These are phyloP conservation scores for Siderastrea siderea DNA, from an alignment of 92 coral and sea anemone genomes.

Conservation along the genomic window DNA sequence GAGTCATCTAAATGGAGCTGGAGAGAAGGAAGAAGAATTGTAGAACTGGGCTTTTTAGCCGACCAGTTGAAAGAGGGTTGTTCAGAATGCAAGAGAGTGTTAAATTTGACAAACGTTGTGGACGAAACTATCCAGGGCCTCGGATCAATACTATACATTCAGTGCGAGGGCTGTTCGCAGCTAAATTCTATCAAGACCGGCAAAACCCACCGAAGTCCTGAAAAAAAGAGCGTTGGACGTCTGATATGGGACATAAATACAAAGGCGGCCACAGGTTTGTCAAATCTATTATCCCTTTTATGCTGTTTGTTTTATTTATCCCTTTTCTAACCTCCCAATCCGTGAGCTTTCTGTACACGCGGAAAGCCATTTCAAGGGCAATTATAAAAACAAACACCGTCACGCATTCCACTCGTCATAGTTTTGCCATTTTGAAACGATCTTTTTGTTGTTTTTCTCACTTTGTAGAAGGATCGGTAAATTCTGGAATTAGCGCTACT, in stretches of 20 bases:
- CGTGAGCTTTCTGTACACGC: neutral
- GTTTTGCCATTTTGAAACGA: neutral
- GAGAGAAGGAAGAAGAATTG: slow-evolving; percentile 68
- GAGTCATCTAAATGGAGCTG: slow-evolving; percentile 1
- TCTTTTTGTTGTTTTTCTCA: slow-evolving; percentile 12
- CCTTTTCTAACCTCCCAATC: neutral
- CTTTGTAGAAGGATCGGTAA: slow-evolving; percentile 26
- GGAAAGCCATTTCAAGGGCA: neutral
- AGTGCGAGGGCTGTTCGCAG: too few species aligned
- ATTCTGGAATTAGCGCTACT: slow-evolving; percentile 54
- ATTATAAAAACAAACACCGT: slow-evolving; percentile 20
- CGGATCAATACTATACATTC: too few species aligned
- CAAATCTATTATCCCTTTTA: neutral
- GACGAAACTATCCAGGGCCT: too few species aligned
- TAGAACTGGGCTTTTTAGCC: slow-evolving; percentile 51
- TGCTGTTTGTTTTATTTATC: too few species aligned
- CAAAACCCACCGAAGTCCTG: too few species aligned
- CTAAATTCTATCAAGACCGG: too few species aligned
- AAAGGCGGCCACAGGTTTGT: slow-evolving; percentile 51
- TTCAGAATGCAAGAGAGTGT: slow-evolving; percentile 26
- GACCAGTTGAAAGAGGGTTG: slow-evolving; percentile 59
- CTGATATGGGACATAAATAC: too few species aligned
- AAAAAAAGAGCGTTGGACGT: too few species aligned
- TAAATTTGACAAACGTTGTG: slow-evolving; percentile 8
- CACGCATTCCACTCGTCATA: neutral